Base-by-base conservation (phyloP, 2,888 invertebrate species). In the Drosophila borborema region DNA sequence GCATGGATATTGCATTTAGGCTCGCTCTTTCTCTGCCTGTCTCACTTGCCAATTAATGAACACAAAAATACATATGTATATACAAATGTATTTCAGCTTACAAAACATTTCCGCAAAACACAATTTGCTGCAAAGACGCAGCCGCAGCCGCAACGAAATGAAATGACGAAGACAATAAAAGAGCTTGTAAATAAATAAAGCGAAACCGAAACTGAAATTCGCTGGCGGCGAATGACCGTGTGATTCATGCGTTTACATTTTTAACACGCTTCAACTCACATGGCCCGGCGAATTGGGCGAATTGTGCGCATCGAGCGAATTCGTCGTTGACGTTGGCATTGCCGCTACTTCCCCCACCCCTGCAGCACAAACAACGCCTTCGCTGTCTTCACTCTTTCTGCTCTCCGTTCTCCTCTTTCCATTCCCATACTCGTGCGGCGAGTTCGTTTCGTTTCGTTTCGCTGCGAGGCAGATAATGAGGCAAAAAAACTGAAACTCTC, bases 261-360 rank as follows among this genome's bases (percentile, higher is more conserved):
- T 86, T 73, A 86, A 73, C 73, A 87, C 82, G 85, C 87, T 79
- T 75, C 85, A 84, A 87, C 81, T 78, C 85, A 84, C 87, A 82
- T 72, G 76, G 65, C 65, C 43, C 51, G 45, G 36, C n/a, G 46
- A 63, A 51, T 64, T 28, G 18, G 59, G 49, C 45, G 18, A 59
- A 66, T 51, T 59, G 49, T 31, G 55, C 38, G 55, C 38, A 40
- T 54, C 38, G 18, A 20, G 36, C 38, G 14, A 14, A 53, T 48
- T 64, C 56, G 49, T 48, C 20, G 55, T 12, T 48, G 58, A 18
- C 49, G 49, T 49, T 12, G n/a, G 18, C 31, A 18, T 31, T 12
- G 49, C 31, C 49, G 31, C 12, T 34, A 12, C 14, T 34, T 6
- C 40, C 41, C 41, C 49, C 31, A 1, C 20, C 1, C 20, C 20